These are phyloP conservation scores for Drosophila ezoana DNA, from an alignment of 2,888 invertebrate species.

Conservation along the genomic window DNA sequence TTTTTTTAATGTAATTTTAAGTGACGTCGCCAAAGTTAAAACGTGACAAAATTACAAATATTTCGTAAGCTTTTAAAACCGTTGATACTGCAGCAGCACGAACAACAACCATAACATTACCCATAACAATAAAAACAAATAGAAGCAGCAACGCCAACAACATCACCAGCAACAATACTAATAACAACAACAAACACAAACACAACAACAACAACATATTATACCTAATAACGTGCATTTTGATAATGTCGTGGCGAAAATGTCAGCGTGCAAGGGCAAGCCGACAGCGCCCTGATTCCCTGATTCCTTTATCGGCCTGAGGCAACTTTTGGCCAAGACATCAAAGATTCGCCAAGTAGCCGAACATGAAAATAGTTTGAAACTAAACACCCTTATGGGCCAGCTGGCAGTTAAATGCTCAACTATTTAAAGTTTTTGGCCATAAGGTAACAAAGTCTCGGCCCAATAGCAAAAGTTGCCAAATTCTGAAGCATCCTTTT, in stretches of 20 bases:
- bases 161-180: constrained; percentile 8
- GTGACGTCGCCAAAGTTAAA: constrained; percentile 76
- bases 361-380: constrained; percentile 48
- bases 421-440: constrained; percentile 63
- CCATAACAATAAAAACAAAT: constrained; percentile 60
- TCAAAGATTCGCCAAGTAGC: constrained; percentile 49
- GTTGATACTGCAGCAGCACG: constrained; percentile 61
- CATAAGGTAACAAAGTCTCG: constrained; percentile 47
- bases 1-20: constrained; percentile 69
- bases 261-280: not conserved
- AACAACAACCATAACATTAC: constrained; percentile 67
- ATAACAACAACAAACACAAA: constrained; percentile 26
- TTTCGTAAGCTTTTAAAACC: constrained; percentile 68
- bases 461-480: constrained; percentile 32
- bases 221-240: constrained; percentile 75
- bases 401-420: constrained; percentile 27
- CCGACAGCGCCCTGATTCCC: not conserved
- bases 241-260: constrained; percentile 57
- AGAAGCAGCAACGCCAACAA: constrained; percentile 38
- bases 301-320: constrained; percentile 11
- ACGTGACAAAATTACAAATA: constrained; percentile 79
- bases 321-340: constrained; percentile 47
- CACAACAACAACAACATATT: constrained; percentile 47
- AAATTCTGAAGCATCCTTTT: constrained; percentile 19
- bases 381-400: constrained; percentile 40